These are phyloP conservation scores for Gnathonemus longibarbis DNA, from an alignment of 2,113 vertebrate species.

Conservation along the genomic window DNA sequence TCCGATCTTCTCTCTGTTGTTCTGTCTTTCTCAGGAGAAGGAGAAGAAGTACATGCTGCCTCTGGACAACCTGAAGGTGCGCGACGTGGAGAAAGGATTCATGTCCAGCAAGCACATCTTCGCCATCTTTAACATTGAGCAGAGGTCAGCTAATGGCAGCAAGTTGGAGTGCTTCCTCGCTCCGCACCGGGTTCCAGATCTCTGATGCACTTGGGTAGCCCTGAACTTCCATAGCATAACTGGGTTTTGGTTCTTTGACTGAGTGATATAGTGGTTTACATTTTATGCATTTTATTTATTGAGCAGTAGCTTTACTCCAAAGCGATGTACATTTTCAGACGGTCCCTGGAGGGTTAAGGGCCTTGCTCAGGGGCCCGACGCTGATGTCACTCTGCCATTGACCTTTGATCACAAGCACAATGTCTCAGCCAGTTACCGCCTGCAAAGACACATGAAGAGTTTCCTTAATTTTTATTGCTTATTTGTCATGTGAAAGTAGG, in stretches of 20 bases:
- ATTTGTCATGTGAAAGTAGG: background rate
- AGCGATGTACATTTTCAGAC: background rate
- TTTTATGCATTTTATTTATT: background rate
- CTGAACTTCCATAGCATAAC: background rate
- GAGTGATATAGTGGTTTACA: background rate
- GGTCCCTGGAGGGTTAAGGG: background rate
- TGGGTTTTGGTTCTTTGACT: background rate
- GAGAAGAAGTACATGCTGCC: conserved; percentile 93
- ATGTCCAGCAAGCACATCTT: conserved; percentile 77
- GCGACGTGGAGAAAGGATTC: conserved; percentile 75
- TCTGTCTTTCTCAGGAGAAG: conserved; percentile 68
- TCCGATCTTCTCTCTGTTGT: background rate
- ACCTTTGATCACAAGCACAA: background rate
- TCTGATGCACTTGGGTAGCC: background rate
- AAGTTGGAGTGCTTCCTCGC: background rate
- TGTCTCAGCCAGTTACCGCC: background rate
- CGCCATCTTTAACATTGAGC: conserved; percentile 77
- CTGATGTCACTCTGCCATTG: background rate
- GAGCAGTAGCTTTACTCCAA: background rate
- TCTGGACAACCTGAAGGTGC: conserved; percentile 76
- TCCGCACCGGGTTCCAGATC: background rate
- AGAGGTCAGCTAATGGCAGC: conserved; percentile 61
- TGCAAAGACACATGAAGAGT: background rate
- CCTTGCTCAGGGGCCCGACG: background rate
- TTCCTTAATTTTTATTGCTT: background rate